Evolutionary conservation across 2,113 vertebrate genomes (phyloP).

Genomic region (Maccullochella peelii): DNA sequence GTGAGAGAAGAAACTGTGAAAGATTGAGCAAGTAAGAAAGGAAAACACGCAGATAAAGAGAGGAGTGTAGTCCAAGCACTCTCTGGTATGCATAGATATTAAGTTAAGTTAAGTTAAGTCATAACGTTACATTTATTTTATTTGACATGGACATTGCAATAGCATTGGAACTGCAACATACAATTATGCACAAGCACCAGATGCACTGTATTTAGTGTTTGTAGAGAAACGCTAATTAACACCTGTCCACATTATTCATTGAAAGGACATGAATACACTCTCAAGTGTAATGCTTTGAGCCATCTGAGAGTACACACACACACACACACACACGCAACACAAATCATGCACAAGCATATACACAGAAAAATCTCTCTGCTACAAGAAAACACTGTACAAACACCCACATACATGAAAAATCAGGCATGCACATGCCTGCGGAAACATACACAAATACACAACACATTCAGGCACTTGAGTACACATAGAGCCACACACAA

Average conservation of each 20-base stretch:
- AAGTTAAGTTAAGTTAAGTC: no score
- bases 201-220: no score
- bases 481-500: background rate
- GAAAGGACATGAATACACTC: constrained; percentile 62
- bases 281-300: constrained; percentile 60
- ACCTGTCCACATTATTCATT: constrained; percentile 46
- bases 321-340: constrained; percentile 18
- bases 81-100: constrained; percentile 67
- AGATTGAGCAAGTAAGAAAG: constrained; percentile 32
- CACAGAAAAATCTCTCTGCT: background rate
- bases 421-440: background rate
- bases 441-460: constrained; percentile 15
- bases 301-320: constrained; percentile 66
- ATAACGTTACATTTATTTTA: no score
- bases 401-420: constrained; percentile 5
- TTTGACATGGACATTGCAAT: no score
- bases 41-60: constrained; percentile 21
- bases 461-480: constrained; percentile 8
- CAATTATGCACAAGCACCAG: no score
- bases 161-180: no score
- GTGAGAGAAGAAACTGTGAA: constrained; percentile 23
- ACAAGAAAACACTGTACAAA: constrained; percentile 32
- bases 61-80: constrained; percentile 48
- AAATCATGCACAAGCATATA: constrained; percentile 25
- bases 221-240: no score